phyloP scores from a whole-genome alignment of 92 coral and sea anemone species.

The Galaxea fascicularis region DNA sequence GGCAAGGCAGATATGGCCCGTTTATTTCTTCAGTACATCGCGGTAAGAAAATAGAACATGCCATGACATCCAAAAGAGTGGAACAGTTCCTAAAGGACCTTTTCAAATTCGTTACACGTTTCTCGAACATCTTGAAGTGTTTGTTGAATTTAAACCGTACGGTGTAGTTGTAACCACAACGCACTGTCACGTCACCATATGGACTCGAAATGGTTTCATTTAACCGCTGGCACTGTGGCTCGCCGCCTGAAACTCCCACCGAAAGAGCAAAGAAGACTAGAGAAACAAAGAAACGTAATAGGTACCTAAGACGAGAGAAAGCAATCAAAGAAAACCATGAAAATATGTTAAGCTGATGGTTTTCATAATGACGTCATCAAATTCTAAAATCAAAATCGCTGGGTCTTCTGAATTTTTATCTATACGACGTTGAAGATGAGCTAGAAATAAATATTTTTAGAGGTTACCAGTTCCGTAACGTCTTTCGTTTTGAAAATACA shows the following conservation, averaged over 20 bases:
- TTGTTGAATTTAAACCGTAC: conserved; percentile 15
- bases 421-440: no score
- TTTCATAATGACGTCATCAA: no score
- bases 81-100: conserved; percentile 39
- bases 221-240: conserved; percentile 2
- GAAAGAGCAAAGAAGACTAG: neutral
- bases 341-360: no score
- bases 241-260: neutral
- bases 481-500: no score
- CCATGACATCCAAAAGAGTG: conserved; percentile 24
- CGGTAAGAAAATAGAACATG: conserved; percentile 62
- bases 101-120: neutral
- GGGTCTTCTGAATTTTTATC: no score
- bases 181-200: neutral
- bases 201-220: neutral
- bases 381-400: no score
- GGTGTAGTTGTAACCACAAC: conserved; percentile 74
- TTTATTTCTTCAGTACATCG: conserved; percentile 61
- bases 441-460: no score
- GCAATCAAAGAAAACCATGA: no score
- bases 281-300: neutral
- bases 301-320: no score
- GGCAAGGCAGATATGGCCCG: conserved; percentile 69
- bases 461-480: no score
- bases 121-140: neutral